Evolutionary conservation across 2,797 vertebrate species (phyloP).

Genomic region (Natrix natrix): DNA sequence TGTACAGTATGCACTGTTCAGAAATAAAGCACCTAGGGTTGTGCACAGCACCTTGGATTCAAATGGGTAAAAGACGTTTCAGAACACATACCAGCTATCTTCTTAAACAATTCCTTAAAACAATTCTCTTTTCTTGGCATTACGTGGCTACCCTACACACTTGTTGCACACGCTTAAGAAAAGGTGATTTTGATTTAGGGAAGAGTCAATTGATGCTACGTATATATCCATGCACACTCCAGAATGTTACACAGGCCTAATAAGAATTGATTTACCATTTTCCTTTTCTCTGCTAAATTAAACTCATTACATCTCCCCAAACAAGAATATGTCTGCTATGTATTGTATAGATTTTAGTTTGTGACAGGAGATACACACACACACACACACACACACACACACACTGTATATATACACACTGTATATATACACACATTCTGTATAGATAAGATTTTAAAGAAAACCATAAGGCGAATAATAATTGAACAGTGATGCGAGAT

Average conservation of each 20-base stretch:
- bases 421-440: background rate
- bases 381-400: no score
- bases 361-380: background rate
- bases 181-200: background rate
- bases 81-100: background rate
- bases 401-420: no score
- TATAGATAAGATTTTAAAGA: background rate
- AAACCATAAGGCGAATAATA: background rate
- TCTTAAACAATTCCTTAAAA: background rate
- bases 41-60: background rate
- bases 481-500: background rate
- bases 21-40: background rate
- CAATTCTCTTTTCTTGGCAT: background rate
- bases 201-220: background rate
- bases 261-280: background rate
- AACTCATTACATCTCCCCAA: background rate
- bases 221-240: background rate
- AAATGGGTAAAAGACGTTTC: background rate
- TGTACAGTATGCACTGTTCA: background rate
- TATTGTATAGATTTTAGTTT: background rate
- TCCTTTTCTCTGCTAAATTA: background rate
- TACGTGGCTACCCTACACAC: background rate
- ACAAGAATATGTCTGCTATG: background rate
- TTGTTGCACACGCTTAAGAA: background rate
- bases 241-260: background rate